phyloP scores from a whole-genome alignment of 2,113 vertebrate genomes.

The Marmota monax region DNA sequence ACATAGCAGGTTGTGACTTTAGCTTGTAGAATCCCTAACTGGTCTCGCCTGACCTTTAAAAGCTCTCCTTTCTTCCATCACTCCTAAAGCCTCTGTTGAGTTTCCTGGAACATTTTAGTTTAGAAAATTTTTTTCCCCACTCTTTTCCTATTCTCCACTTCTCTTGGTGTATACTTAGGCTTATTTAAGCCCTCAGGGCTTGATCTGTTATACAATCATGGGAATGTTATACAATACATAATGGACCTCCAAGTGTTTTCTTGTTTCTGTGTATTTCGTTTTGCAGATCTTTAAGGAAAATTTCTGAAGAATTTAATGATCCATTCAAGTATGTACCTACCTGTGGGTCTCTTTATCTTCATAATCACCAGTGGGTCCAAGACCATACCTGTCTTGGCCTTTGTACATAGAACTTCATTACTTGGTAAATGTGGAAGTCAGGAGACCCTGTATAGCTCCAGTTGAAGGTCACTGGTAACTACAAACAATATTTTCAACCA shows the following conservation, averaged over 20 bases:
- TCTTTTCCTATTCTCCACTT: not conserved
- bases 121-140: not conserved
- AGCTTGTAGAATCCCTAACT: not conserved
- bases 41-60: not conserved
- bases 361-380: not conserved
- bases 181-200: not conserved
- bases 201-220: not conserved
- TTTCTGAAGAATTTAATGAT: not conserved
- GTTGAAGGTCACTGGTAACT: not conserved
- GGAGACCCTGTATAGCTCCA: not conserved
- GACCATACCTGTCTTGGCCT: not conserved
- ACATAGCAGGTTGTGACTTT: too few species aligned
- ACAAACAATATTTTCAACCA: not conserved
- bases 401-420: not conserved
- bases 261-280: not conserved
- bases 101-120: not conserved
- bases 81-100: not conserved
- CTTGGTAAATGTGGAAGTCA: not conserved
- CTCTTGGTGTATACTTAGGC: not conserved
- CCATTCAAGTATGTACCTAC: not conserved
- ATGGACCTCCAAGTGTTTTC: not conserved
- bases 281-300: conserved; percentile 29
- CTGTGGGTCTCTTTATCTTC: not conserved
- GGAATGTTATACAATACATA: not conserved
- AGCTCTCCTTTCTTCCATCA: not conserved